Conservation (phyloP, 2,797 vertebrate genomes). For the Catamblyrhynchus diadema region DNA sequence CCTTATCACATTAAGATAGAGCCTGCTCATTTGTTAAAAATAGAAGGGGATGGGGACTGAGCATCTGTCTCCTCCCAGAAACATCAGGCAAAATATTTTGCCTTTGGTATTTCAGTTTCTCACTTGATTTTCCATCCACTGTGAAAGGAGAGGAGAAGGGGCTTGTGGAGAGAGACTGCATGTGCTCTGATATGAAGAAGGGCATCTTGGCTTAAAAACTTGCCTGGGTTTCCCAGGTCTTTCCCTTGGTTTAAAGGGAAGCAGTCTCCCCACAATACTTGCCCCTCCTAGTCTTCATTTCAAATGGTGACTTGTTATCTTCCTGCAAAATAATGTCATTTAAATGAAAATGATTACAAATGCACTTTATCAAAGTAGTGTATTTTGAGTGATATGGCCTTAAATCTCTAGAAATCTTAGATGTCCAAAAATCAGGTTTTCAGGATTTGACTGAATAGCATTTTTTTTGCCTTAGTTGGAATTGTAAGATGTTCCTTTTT, state of each 20-base stretch:
- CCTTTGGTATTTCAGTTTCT: neutral
- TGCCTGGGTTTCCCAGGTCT: neutral
- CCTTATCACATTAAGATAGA: constrained; percentile 34
- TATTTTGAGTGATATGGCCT: neutral
- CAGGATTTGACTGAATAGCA: neutral
- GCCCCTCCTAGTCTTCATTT: neutral
- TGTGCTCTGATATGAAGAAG: neutral
- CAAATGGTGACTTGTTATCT: neutral
- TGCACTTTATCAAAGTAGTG: neutral
- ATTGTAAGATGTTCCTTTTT: neutral
- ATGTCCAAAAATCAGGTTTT: neutral
- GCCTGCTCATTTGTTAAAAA: constrained; percentile 27
- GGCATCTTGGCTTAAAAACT: neutral
- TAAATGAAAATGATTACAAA: neutral
- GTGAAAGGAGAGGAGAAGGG: neutral
- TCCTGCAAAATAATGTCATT: neutral
- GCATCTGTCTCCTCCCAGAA: neutral
- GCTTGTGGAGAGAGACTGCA: neutral
- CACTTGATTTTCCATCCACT: neutral
- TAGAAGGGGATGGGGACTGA: neutral
- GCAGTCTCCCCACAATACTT: neutral
- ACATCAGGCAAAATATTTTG: neutral
- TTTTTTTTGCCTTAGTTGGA: neutral
- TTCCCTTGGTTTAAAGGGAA: neutral
- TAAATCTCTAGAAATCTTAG: neutral